Conservation (phyloP, 2,113 vertebrate species). For the Paradisaea rubra region DNA sequence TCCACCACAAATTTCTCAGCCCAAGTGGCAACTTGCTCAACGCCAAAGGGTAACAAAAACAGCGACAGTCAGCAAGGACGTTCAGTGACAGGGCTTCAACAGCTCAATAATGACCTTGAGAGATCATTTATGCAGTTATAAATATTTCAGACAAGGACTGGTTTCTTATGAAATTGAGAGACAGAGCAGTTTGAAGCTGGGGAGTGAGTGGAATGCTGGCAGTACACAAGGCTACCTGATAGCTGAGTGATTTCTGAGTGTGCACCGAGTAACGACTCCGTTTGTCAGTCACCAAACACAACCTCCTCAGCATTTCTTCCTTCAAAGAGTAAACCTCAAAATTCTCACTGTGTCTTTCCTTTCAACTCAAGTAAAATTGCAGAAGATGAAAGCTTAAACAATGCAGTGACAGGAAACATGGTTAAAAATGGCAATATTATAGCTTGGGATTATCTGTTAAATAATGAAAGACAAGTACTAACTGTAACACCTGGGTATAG, state of each 20-base stretch:
- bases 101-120: background rate
- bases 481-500: background rate
- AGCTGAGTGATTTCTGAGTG: background rate
- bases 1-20: background rate
- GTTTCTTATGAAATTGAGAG: background rate
- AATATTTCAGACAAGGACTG: background rate
- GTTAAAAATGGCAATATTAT: background rate
- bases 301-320: background rate
- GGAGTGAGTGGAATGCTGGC: background rate
- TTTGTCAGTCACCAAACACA: background rate
- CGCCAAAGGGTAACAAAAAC: accelerated
- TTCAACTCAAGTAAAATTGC: background rate
- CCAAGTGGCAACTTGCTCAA: background rate
- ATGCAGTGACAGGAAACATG: background rate
- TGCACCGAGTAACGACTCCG: background rate
- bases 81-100: background rate
- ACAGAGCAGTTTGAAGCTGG: too few relatives aligned
- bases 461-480: background rate
- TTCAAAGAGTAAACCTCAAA: background rate
- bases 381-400: background rate
- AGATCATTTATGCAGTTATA: background rate
- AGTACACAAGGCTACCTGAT: background rate
- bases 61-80: background rate
- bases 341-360: background rate
- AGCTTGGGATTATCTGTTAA: background rate